Base-by-base conservation (phyloP, 2,888 invertebrate species). In the Acanthococcus lagerstroemiae region DNA sequence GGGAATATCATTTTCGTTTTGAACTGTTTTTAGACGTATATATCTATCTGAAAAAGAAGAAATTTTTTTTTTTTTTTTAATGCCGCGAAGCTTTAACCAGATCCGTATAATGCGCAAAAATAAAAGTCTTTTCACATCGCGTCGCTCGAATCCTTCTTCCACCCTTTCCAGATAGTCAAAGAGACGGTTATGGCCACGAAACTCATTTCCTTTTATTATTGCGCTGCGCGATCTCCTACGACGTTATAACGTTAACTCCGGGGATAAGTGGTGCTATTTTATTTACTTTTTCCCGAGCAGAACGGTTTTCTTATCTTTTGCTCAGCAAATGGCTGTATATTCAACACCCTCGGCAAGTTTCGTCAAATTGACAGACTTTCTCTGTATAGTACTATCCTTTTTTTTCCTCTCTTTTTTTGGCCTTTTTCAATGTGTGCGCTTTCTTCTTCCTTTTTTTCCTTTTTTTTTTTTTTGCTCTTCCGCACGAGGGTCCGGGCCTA, bases 171-270 rank as follows among this genome's bases (percentile, higher is more conserved):
- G 26, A 61, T 48, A 61, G 50, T 61, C 48, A 50, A 63, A 52
- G 54, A 63, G 54, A 63, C 52, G 30, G 52, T 63, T 63, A 63
- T 63, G 50, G 63, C 63, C 63, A 52, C 50, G 63, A 63, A 63
- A 63, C 63, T 63, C 63, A 63, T 63, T 63, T 63, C 63, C 63
- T 63, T 63, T 63, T 63, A 63, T 52, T 50, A 63, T 54, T 54
- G 52, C 44, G 50, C 52, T 27, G 24, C 50, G 24, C 63, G 61
- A 46, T 61, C 58, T 58, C 54, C 52, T 63, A 27, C 54, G n/a
- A 52, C 63, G 63, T 52, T 63, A 63, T 63, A 52, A 63, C 63
- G 54, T 63, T 63, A 63, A 52, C 63, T 63, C 63, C 12, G 52
- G 54, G 55, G 52, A 54, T 63, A 63, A 63, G 52, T 63, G 52